Conservation (phyloP, 92 coral and sea anemone species). For the Paragorgia papillata region DNA sequence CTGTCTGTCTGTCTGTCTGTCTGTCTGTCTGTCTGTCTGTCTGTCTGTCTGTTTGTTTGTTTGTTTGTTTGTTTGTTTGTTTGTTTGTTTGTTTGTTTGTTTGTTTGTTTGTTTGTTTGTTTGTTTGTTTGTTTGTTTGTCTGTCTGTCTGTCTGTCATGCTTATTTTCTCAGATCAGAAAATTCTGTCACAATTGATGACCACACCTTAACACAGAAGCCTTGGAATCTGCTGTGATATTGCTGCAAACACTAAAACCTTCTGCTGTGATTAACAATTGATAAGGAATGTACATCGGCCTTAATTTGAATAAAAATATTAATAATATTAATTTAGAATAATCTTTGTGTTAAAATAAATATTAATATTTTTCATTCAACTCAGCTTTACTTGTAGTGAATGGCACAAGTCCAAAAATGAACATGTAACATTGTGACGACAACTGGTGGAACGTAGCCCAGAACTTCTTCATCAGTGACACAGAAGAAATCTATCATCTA, state of each 20-base stretch:
- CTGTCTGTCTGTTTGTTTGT: too few species aligned
- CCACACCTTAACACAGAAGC: conserved; percentile 81
- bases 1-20: neutral
- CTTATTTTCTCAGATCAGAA: too few species aligned
- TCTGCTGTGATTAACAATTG: conserved; percentile 83
- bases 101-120: too few species aligned
- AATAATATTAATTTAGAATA: neutral
- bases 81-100: too few species aligned
- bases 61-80: too few species aligned
- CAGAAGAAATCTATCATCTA: conserved; percentile 82
- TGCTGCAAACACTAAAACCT: conserved; percentile 92
- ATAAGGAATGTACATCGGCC: conserved; percentile 92
- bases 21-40: neutral
- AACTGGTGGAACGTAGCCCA: conserved; percentile 91
- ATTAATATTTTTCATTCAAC: too few species aligned
- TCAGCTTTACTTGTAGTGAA: conserved; percentile 98
- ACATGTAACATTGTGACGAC: conserved; percentile 94
- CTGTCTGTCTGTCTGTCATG: too few species aligned
- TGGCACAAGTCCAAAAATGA: conserved; percentile 84
- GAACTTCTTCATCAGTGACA: conserved; percentile 85
- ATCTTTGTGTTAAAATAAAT: neutral
- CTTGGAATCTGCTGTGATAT: conserved; percentile 85
- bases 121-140: too few species aligned
- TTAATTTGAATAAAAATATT: conserved; percentile 11
- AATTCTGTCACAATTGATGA: too few species aligned